Base-by-base conservation (phyloP, 2,113 vertebrate genomes). In the Gorsachius goisagi region DNA sequence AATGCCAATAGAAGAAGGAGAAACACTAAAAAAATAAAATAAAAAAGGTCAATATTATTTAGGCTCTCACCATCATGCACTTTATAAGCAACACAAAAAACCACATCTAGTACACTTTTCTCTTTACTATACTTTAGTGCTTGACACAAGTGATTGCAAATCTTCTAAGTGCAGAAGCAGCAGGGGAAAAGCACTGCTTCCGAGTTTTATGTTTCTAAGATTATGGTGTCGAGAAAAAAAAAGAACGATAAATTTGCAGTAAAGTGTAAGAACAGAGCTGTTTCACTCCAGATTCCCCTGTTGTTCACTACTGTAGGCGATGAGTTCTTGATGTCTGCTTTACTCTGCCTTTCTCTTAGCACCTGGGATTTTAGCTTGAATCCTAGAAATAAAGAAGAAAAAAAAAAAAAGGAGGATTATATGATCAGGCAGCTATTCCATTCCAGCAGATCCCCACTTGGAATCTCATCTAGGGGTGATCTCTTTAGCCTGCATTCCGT, bases 301-400 rank as follows among this genome's bases (percentile, higher is more conserved):
- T 97, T 88, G 93, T 95, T 95, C 85, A 96, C 92, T 95, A 95
- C 69, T 78, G 93, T 95, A 90, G 85, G 84, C 23, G 84, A 93
- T 14, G 75, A 85, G 67, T 96, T 93, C 89, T 95, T 91, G 92
- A 59, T 44, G 21, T 66, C 85, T 93, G 68, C 24, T 98, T 98
- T 98, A 99, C 97, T 99, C 99, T 83, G 99, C 98, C 98, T 99
- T 99, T 98, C 99, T 99, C 97, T 99, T 99, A 89, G 99, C 98
- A 45, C 99, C 99, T 52, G 99, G 99, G 96, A 99, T 99, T 98
- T 99, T 99, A 94, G 99, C 99, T 97, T 99, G 99, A 96, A 99
- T 99, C 98, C 99, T 99, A 96, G 69, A 97, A 96, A 88, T 12
- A 85, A 68, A 86, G 22, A 14, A 67, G 20, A 63, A 14, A 56